Conservation (phyloP, 2,113 vertebrate species). For the Peromyscus polionotus region DNA sequence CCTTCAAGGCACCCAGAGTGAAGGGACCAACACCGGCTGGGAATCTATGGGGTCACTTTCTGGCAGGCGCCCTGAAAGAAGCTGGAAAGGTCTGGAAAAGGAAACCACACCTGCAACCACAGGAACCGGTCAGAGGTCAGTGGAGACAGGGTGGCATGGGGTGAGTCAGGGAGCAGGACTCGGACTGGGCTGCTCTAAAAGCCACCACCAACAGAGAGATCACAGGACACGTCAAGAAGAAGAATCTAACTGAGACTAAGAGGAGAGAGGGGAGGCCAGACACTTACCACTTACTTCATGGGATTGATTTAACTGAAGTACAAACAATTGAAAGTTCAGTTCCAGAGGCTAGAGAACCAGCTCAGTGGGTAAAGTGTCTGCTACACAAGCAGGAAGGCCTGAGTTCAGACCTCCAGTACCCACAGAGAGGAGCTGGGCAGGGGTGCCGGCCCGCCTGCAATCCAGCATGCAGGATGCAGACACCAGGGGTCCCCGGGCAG, state of each 20-base stretch:
- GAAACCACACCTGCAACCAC: neutral
- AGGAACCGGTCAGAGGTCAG: neutral
- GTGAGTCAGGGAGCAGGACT: neutral
- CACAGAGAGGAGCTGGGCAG: neutral
- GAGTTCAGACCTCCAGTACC: neutral
- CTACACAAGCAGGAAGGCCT: neutral
- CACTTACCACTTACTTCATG: neutral
- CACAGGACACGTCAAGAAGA: neutral
- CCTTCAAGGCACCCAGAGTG: neutral
- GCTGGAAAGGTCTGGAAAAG: neutral
- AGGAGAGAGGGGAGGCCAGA: neutral
- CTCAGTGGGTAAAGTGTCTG: neutral
- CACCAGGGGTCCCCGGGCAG: neutral
- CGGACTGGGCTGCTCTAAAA: neutral
- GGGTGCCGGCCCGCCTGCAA: neutral
- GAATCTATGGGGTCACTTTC: neutral
- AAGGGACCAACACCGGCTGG: neutral
- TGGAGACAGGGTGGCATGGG: neutral
- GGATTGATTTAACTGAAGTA: neutral
- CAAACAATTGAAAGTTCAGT: neutral
- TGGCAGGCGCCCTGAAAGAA: conserved; percentile 47
- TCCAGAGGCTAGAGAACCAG: neutral
- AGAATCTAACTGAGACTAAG: neutral
- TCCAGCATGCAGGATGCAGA: neutral
- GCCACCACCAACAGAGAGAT: neutral